phyloP scores from a whole-genome alignment of 2,797 vertebrate genomes.

The Helarctos malayanus region DNA sequence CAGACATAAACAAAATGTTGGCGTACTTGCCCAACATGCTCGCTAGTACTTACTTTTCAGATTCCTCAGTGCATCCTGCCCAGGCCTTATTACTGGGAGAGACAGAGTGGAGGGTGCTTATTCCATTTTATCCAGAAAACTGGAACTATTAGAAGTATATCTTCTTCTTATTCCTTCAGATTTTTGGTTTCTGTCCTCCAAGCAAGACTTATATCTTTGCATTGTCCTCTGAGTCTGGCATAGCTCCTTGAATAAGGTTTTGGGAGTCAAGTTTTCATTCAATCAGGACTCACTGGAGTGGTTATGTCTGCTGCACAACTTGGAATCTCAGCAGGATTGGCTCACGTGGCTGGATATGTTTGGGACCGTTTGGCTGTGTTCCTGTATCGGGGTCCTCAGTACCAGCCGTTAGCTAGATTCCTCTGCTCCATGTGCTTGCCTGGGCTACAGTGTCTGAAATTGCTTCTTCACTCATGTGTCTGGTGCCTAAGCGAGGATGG shows the following conservation, averaged over 20 bases:
- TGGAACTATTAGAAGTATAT: neutral
- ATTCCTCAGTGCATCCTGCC: neutral
- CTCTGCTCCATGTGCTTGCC: neutral
- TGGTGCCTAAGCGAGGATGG: neutral
- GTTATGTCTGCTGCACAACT: neutral
- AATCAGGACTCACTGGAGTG: accelerated
- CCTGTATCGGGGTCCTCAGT: neutral
- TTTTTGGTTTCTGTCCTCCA: neutral
- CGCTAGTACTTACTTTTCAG: neutral
- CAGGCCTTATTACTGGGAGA: neutral
- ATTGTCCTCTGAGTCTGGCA: neutral
- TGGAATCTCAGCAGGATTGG: neutral
- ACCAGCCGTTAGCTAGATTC: neutral
- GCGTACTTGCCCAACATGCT: neutral
- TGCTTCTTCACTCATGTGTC: neutral
- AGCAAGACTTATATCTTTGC: neutral
- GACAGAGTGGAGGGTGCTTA: neutral
- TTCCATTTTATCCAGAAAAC: neutral
- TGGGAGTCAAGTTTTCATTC: neutral
- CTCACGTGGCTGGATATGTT: neutral
- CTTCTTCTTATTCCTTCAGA: neutral
- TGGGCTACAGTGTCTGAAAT: neutral
- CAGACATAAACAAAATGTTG: neutral
- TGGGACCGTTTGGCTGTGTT: neutral
- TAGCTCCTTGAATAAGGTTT: neutral